Evolutionary conservation across 2,797 vertebrate genomes (phyloP).

Genomic region (Cryptoblepharus egeriae): DNA sequence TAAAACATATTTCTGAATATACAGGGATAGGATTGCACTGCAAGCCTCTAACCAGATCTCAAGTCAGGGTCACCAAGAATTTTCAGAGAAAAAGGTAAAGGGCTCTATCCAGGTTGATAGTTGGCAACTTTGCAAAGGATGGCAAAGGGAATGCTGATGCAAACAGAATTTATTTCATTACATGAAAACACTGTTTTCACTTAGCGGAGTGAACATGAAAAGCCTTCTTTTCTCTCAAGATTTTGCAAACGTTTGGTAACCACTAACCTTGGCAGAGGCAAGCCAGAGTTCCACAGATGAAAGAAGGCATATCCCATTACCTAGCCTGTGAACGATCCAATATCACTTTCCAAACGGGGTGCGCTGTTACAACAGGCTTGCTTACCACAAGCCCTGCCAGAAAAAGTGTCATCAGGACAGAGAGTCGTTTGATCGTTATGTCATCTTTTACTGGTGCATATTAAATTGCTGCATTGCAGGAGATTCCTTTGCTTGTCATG

Average conservation of each 20-base stretch:
- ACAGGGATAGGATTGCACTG: no score
- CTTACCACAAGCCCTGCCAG: constrained; percentile 36
- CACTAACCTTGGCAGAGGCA: constrained; percentile 24
- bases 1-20: no score
- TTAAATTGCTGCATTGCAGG: constrained; percentile 47
- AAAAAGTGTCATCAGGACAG: constrained; percentile 44
- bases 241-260: constrained; percentile 38
- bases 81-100: neutral
- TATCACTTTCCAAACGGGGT: constrained; percentile 17
- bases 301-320: constrained; percentile 25
- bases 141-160: neutral
- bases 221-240: constrained; percentile 25
- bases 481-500: constrained; percentile 34
- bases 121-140: neutral
- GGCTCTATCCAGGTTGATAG: neutral
- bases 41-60: no score
- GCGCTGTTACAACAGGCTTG: constrained; percentile 62
- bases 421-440: constrained; percentile 55
- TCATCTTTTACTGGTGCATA: constrained; percentile 48
- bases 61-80: neutral
- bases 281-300: constrained; percentile 33
- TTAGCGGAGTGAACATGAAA: constrained; percentile 15
- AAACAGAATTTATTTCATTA: neutral
- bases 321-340: constrained; percentile 36
- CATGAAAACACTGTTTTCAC: constrained; percentile 24